These are phyloP conservation scores for Pseudomugil tenellus DNA, from an alignment of 2,797 vertebrate genomes.

Conservation along the genomic window DNA sequence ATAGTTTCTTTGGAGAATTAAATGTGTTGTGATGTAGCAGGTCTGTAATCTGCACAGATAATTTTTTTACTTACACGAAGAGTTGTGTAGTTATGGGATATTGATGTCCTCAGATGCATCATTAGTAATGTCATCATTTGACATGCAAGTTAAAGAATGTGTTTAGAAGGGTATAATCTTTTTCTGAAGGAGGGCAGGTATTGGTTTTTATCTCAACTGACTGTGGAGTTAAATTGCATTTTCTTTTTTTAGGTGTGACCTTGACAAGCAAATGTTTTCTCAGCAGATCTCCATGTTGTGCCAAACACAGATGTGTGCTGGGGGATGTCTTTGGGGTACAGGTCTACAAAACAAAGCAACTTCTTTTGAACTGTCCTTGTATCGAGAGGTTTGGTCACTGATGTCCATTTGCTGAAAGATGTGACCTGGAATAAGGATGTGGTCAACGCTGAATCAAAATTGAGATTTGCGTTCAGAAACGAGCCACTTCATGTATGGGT, in stretches of 20 bases:
- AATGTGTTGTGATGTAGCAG: conserved; percentile 40
- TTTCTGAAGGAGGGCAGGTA: conserved; percentile 62
- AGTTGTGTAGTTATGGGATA: conserved; percentile 42
- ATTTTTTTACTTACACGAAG: conserved; percentile 27
- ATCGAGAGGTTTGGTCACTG: conserved; percentile 73
- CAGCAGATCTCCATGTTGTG: conserved; percentile 85
- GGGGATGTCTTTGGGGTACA: conserved; percentile 85
- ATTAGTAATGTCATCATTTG: conserved; percentile 42
- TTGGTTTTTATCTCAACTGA: conserved; percentile 66
- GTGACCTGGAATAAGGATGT: conserved; percentile 64
- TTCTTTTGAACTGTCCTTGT: conserved; percentile 85
- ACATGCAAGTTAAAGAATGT: conserved; percentile 60
- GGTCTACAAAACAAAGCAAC: conserved; percentile 89
- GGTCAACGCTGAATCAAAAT: conserved; percentile 67
- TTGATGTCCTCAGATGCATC: conserved; percentile 35
- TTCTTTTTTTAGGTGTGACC: conserved; percentile 88
- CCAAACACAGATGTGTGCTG: conserved; percentile 80
- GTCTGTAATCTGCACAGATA: conserved; percentile 33
- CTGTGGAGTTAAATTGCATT: conserved; percentile 87
- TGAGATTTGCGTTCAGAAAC: conserved; percentile 54
- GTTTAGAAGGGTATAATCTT: conserved; percentile 48
- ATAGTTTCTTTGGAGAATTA: conserved; percentile 26
- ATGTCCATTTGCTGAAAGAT: conserved; percentile 69
- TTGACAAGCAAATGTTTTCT: conserved; percentile 84
- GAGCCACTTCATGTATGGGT: conserved; percentile 36